Conservation (phyloP, 1,140 invertebrate genomes). For the Episyrphus balteatus region DNA sequence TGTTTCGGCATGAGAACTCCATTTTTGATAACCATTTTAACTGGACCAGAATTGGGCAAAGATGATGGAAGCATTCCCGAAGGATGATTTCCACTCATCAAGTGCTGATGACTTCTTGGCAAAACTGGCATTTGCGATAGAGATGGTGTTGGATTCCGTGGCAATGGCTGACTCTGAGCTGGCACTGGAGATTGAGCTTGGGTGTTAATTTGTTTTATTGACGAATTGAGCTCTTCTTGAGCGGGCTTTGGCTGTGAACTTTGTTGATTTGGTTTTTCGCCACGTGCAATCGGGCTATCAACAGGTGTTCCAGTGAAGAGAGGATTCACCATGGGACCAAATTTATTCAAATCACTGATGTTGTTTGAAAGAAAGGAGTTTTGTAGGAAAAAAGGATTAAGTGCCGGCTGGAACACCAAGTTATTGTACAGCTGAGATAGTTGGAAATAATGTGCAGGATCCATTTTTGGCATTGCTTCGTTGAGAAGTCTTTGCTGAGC, state of each 20-base stretch:
- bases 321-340: conserved; percentile 38
- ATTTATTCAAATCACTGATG: conserved; percentile 49
- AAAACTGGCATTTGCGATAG: too few relatives aligned
- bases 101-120: too few relatives aligned
- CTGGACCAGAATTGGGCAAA: conserved; percentile 44
- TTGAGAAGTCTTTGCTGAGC: conserved; percentile 50
- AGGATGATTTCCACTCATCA: neutral
- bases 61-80: conserved; percentile 8
- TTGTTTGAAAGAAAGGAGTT: conserved; percentile 46
- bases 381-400: conserved; percentile 46
- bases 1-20: conserved; percentile 81
- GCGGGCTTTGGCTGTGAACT: neutral
- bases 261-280: conserved; percentile 2
- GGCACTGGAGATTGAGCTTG: neutral
- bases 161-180: neutral
- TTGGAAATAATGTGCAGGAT: conserved; percentile 43
- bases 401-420: conserved; percentile 36
- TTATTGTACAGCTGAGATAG: conserved; percentile 39
- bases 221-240: too few relatives aligned
- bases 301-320: conserved; percentile 1
- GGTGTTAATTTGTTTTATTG: too few relatives aligned
- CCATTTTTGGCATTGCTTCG: conserved; percentile 42
- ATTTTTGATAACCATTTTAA: conserved; percentile 83
- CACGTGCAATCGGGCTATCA: neutral
- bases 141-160: too few relatives aligned